A percentile compares a stretch with the other conserved stretches of the same genome.
Evolutionary conservation across 2,113 vertebrate species (phyloP).

Genomic region (Piaya cayana): DNA sequence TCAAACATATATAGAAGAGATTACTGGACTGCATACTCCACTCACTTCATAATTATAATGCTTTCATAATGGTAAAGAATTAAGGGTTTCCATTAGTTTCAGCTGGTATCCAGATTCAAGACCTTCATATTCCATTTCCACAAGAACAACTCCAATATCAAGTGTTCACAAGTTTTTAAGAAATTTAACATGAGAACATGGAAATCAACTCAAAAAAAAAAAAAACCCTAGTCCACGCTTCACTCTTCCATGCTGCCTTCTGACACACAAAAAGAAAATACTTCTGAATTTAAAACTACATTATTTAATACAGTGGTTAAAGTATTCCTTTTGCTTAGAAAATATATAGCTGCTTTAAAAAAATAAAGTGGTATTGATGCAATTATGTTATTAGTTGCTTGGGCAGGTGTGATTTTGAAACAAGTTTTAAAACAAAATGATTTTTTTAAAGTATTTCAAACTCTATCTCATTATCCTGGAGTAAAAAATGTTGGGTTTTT

Average conservation of each 20-base stretch:
- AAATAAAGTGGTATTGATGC: background rate
- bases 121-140: background rate
- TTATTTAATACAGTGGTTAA: background rate
- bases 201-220: background rate
- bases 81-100: background rate
- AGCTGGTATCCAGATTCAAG: background rate
- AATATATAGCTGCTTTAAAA: background rate
- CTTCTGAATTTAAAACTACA: background rate
- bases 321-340: background rate
- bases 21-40: background rate
- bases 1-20: background rate
- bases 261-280: background rate
- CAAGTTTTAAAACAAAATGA: background rate
- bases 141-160: background rate
- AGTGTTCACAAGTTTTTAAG: background rate
- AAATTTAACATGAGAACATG: background rate
- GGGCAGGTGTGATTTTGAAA: rapidly evolving
- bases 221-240: background rate
- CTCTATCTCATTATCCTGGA: background rate
- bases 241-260: background rate
- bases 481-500: background rate
- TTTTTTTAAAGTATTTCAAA: background rate
- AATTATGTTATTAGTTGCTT: background rate
- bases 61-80: background rate
- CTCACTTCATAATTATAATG: background rate